A percentile compares a stretch with the other conserved stretches of the same genome.
phyloP scores from a whole-genome alignment of 2,888 invertebrate species.

The Clusia tigrina region DNA sequence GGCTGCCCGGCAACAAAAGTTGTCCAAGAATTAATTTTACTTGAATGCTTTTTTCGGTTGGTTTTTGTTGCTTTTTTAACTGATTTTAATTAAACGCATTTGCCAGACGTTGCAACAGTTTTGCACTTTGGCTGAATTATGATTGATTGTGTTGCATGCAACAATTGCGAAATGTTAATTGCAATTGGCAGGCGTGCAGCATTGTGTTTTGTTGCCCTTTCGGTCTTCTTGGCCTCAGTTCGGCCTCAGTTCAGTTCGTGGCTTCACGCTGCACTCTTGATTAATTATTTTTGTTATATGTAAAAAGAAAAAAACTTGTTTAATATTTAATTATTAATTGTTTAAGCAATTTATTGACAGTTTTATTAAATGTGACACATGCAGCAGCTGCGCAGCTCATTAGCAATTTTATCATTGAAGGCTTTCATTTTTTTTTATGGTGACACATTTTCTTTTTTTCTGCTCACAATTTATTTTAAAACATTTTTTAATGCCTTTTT shows the following conservation, averaged over 20 bases:
- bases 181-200: conserved; percentile 7
- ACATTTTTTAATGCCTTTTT: conserved; percentile 16
- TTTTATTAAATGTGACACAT: conserved; percentile 29
- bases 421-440: too few species aligned
- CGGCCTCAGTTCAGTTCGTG: not conserved
- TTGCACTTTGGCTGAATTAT: conserved; percentile 4
- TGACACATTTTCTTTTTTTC: too few species aligned
- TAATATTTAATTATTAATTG: conserved; percentile 17
- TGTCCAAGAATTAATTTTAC: not conserved
- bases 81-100: conserved; percentile 16
- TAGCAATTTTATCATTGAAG: conserved; percentile 22
- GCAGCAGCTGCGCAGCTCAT: conserved; percentile 30
- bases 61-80: conserved; percentile 11
- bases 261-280: not conserved
- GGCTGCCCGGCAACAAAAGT: not conserved
- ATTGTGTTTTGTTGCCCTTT: not conserved
- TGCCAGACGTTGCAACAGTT: not conserved
- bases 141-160: conserved; percentile 18
- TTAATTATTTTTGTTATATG: conserved; percentile 13
- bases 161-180: conserved; percentile 10
- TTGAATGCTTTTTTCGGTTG: too few species aligned
- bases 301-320: not conserved
- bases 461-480: too few species aligned
- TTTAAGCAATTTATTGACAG: conserved; percentile 19
- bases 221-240: not conserved